phyloP scores from a whole-genome alignment of 2,888 invertebrate genomes.

The Caenorhabditis sinica region DNA sequence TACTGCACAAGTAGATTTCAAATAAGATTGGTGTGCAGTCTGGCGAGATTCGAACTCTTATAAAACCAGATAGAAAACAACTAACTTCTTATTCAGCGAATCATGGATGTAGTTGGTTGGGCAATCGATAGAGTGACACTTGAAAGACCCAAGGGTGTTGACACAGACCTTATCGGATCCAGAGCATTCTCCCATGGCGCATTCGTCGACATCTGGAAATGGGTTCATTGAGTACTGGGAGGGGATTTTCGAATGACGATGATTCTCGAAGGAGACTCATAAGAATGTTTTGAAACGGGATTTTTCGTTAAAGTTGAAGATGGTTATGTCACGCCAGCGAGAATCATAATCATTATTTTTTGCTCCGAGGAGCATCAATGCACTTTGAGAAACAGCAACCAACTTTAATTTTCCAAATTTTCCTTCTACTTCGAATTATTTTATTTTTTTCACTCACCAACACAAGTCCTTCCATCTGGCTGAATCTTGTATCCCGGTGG shows the following conservation, averaged over 20 bases:
- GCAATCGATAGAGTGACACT: slow-evolving; percentile 92
- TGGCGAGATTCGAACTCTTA: too few relatives aligned
- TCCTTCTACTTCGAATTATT: background rate
- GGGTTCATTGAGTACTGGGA: background rate
- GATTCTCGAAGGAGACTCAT: too few relatives aligned
- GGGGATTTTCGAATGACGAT: background rate
- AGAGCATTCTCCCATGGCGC: slow-evolving; percentile 85
- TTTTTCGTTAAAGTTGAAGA: too few relatives aligned
- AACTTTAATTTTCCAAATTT: background rate
- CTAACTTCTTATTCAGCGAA: slow-evolving; percentile 90
- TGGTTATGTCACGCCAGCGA: too few relatives aligned
- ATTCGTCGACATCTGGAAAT: slow-evolving; percentile 89
- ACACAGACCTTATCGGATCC: slow-evolving; percentile 89
- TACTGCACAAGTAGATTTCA: background rate
- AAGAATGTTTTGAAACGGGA: too few relatives aligned
- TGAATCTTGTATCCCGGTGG: slow-evolving; percentile 82
- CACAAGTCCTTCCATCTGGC: slow-evolving; percentile 82
- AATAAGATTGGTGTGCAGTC: too few relatives aligned
- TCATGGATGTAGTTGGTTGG: slow-evolving; percentile 92
- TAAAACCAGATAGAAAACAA: slow-evolving; percentile 67
- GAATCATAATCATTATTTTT: too few relatives aligned
- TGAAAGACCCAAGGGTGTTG: slow-evolving; percentile 92
- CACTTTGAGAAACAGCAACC: too few relatives aligned
- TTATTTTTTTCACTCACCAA: slow-evolving; percentile 87
- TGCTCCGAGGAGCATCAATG: too few relatives aligned